These are phyloP conservation scores for Conger conger DNA, from an alignment of 2,113 vertebrate species.

Conservation along the genomic window DNA sequence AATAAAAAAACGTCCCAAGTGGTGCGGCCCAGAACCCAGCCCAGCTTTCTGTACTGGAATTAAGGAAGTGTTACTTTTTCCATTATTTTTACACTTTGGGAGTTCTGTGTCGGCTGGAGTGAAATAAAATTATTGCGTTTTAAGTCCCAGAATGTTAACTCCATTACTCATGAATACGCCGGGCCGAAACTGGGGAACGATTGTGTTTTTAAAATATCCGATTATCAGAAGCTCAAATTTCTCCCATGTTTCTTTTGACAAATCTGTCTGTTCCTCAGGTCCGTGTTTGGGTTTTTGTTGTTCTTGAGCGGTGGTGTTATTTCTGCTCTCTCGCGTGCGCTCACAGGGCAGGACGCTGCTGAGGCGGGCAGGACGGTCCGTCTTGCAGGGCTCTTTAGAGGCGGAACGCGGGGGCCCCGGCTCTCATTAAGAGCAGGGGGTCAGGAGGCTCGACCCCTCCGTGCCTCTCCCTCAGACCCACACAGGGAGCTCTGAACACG, in stretches of 20 bases:
- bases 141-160: neutral
- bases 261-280: neutral
- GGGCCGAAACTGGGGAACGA: neutral
- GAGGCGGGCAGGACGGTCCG: neutral
- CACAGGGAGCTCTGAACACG: constrained; percentile 49
- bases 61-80: neutral
- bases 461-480: neutral
- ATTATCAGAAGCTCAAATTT: neutral
- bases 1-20: neutral
- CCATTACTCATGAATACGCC: neutral
- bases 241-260: neutral
- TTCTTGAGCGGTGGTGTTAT: neutral
- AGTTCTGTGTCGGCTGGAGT: neutral
- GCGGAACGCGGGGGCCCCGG: neutral
- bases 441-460: constrained; percentile 26
- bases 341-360: neutral
- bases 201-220: neutral
- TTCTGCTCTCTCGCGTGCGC: neutral
- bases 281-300: neutral
- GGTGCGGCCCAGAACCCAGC: neutral
- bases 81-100: neutral
- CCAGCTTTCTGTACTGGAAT: too few species aligned
- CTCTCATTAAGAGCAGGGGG: neutral
- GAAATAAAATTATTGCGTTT: neutral
- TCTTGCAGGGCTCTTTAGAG: neutral